Base-by-base conservation (phyloP, 1,140 invertebrate species). In the Cherax destructor region DNA sequence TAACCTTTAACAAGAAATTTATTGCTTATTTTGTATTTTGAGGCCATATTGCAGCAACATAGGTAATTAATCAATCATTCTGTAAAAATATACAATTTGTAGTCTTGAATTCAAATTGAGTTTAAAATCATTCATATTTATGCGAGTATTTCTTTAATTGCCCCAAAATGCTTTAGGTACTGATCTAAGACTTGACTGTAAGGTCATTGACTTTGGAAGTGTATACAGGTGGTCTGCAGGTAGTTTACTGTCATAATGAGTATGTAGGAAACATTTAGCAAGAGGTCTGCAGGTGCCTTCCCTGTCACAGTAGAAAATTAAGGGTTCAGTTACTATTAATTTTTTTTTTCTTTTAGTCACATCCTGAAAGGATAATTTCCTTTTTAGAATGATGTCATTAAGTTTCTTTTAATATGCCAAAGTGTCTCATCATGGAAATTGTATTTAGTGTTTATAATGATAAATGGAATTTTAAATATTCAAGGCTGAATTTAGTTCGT, bases 401-500 rank as follows among this genome's bases (percentile, higher is more conserved):
- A 56, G 52, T 56, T 56, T 56, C 52, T 10, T 56, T 3, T 10
- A 13, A 56, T 56, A 56, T 16, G 47, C 50, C 49, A 18, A 50
- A 78, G 18, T 78, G 30, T 50, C 49, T 50, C 47, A 80, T 21
- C 47, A 1, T 50, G 18, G 52, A 13, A n/a, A 30, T 74, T 74
- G 69, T 74, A 74, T 74, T 21, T 74, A 74, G 21, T 74, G 11
- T 74, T 16, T 74, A 47, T 65, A 30, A 77, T 59, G 59, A 41
- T 41, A 41, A 41, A 41, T 59, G 41, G 59, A 24, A 1, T 47
- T 52, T 18, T 69, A 18, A 9, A 83, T 83, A 41, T 13, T 47
- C 59, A 83, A 30, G n/a, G 13, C 30, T 65, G 41, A 47, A 80
- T 80, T 80, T 10, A 52, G 18, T 83, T 83, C 69, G 30, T 83